These are phyloP conservation scores for Propithecus coquereli DNA, from an alignment of 2,113 vertebrate genomes.

Conservation along the genomic window DNA sequence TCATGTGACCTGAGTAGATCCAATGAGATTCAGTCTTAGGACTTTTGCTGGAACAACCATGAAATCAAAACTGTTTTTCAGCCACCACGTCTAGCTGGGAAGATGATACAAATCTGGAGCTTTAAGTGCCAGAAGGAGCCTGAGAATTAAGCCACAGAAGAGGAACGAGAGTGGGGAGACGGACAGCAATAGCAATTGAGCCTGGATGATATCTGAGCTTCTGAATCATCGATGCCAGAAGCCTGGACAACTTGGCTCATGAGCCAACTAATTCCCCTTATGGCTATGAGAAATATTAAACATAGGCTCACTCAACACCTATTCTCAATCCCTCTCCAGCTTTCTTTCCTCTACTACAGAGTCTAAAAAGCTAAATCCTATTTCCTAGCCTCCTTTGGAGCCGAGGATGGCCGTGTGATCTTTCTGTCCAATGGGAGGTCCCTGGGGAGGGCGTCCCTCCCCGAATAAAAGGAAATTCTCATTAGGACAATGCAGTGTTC, in stretches of 20 bases:
- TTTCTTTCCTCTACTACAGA: background rate
- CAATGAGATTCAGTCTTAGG: background rate
- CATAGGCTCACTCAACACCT: no score
- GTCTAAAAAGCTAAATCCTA: background rate
- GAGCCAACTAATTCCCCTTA: background rate
- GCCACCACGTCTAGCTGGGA: background rate
- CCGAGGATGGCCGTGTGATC: background rate
- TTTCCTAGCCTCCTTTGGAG: background rate
- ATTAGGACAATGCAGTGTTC: background rate
- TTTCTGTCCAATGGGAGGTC: background rate
- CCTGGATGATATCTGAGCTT: background rate
- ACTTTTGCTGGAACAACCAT: background rate
- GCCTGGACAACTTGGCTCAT: background rate
- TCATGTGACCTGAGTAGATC: background rate
- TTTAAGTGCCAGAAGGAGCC: background rate
- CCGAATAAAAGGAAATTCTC: background rate
- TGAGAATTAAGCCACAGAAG: background rate
- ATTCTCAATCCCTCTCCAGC: background rate
- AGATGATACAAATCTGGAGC: background rate
- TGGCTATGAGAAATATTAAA: background rate
- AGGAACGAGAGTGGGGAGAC: background rate
- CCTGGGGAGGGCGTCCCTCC: background rate
- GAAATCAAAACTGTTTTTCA: background rate
- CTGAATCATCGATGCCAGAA: background rate
- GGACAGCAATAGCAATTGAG: background rate